These are phyloP conservation scores for Sturnira hondurensis DNA, from an alignment of 2,113 vertebrate genomes.

Conservation along the genomic window DNA sequence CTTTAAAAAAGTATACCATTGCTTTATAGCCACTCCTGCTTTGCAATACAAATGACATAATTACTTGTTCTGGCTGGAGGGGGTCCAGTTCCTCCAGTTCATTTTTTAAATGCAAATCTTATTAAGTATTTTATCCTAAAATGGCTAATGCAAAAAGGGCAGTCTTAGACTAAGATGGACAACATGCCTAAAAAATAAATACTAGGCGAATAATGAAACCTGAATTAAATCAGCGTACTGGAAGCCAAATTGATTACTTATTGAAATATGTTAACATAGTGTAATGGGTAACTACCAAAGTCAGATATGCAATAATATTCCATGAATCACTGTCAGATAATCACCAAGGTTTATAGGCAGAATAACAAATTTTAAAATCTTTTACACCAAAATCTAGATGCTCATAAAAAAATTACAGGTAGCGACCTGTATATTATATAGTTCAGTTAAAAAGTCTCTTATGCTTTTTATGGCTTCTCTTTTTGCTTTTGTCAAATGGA, in stretches of 20 bases:
- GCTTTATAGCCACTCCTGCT: conserved; percentile 80
- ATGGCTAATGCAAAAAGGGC: conserved; percentile 82
- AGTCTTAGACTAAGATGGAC: conserved; percentile 81
- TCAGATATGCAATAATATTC: conserved; percentile 79
- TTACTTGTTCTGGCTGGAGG: conserved; percentile 85
- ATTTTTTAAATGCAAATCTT: conserved; percentile 89
- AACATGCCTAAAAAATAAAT: conserved; percentile 81
- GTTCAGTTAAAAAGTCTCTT: background rate
- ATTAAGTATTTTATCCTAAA: conserved; percentile 87
- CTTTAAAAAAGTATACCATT: conserved; percentile 79
- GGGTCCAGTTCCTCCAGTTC: conserved; percentile 79
- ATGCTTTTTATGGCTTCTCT: background rate
- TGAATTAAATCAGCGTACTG: conserved; percentile 78
- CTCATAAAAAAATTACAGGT: conserved; percentile 68
- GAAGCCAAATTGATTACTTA: conserved; percentile 83
- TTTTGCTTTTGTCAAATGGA: background rate
- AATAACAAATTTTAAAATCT: conserved; percentile 74
- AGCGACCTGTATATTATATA: conserved; percentile 33
- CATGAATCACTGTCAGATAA: conserved; percentile 79
- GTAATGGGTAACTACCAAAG: conserved; percentile 78
- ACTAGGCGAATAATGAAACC: conserved; percentile 77
- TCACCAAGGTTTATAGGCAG: conserved; percentile 46
- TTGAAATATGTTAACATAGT: conserved; percentile 84
- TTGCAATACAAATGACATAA: conserved; percentile 88
- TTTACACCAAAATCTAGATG: conserved; percentile 66